A percentile compares a stretch with the other conserved stretches of the same genome.
Conservation (phyloP, 2,113 vertebrate species). For the Sinocyclocheilus anophthalmus region DNA sequence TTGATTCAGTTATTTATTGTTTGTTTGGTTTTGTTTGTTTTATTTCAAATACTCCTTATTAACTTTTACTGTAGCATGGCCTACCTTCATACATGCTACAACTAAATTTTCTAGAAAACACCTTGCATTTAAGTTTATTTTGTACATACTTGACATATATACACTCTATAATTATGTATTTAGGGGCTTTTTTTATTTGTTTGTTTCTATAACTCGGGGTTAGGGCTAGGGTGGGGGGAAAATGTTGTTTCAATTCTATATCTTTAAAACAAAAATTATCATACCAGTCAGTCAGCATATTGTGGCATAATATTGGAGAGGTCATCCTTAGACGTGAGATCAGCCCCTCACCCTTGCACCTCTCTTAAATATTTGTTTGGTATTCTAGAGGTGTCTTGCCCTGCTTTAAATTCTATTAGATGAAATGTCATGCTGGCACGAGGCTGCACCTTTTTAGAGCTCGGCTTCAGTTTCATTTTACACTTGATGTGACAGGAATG, state of each 20-base stretch:
- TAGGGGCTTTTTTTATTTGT: too few relatives aligned
- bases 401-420: constrained; percentile 37
- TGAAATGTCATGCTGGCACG: constrained; percentile 22
- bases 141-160: too few relatives aligned
- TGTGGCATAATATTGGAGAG: not conserved
- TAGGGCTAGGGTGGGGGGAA: too few relatives aligned
- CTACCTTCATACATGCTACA: not conserved
- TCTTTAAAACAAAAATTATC: too few relatives aligned
- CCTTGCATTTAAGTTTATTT: not conserved
- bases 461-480: constrained; percentile 40
- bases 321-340: constrained; percentile 31
- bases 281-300: too few relatives aligned
- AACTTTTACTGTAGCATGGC: not conserved
- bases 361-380: constrained; percentile 22
- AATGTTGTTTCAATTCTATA: too few relatives aligned
- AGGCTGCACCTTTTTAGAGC: constrained; percentile 11
- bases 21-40: constrained; percentile 1
- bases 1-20: not conserved
- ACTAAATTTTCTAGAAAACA: not conserved
- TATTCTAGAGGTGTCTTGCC: constrained; percentile 37
- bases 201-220: too few relatives aligned
- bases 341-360: constrained; percentile 18
- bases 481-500: constrained; percentile 30
- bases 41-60: not conserved
- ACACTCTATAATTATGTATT: too few relatives aligned